Evolutionary conservation across 2,113 vertebrate genomes (phyloP), one percentile per base, ranked within the genome.

Genomic region (Oceanodroma tethys): DNA sequence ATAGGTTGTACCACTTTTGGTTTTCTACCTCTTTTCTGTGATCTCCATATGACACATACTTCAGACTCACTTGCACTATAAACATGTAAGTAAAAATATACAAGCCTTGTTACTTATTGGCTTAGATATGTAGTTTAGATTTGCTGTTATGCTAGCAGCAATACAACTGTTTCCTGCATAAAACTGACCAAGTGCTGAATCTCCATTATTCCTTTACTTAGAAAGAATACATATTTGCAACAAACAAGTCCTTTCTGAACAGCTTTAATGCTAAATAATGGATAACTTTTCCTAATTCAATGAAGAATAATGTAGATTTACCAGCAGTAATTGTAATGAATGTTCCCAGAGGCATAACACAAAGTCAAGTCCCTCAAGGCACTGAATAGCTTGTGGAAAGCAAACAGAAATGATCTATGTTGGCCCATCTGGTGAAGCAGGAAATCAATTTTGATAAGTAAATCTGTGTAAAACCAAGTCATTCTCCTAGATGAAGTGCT

Each of bases 1-100:
- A 56, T 3, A 20, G 13, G 9, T 42, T 65, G 30, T 42, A 70
- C 16, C 22, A 71, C 22, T 60, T 75, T 4, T 0, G 0, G 9
- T 32, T 91, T 73, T 50, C 62, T 66, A 11, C 9, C 27, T 68
- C 16, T 74, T 52, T 62, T 63, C 48, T 48, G 6, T 53, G 22
- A 20, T 38, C 22, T 83, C 42, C 20, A 9, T 47, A 38, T 15
- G 10, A 50, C 70, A 62, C 7, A 12, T 45, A 45, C 30, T 53
- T 58, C 43, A 73, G 48, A 32, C 19, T 50, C 47, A 81, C 17
- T 48, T 3, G 1, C 36, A 50, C 16, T 50, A 42, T 52, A 67
- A 82, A 45, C 6, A 11, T 11, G 10, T 56, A 40, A 50, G 42
- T 40, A 21, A 71, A 86, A 50, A 53, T 15, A 40, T 18, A 45